A percentile compares a stretch with the other conserved stretches of the same genome.
These are phyloP conservation scores for Watsonalla cultraria DNA, from an alignment of 2,888 invertebrate genomes.

Conservation along the genomic window DNA sequence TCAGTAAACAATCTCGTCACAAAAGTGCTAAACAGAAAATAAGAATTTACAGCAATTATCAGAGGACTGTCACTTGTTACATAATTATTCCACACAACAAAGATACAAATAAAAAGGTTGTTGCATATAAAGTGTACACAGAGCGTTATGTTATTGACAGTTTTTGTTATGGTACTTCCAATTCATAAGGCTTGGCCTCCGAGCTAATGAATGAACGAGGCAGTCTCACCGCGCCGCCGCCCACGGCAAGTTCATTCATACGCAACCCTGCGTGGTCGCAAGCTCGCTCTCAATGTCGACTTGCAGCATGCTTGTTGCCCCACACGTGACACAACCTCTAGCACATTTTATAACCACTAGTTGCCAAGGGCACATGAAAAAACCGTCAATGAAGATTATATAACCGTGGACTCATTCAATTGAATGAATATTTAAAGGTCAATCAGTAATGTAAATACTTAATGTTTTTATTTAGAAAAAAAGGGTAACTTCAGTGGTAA, in stretches of 20 bases:
- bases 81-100: background rate
- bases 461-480: too few species aligned
- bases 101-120: conserved; percentile 8
- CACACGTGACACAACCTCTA: conserved; percentile 21
- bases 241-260: conserved; percentile 73
- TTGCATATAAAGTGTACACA: conserved; percentile 24
- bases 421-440: too few species aligned
- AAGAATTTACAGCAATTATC: too few species aligned
- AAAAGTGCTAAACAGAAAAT: too few species aligned
- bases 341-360: conserved; percentile 6
- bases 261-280: conserved; percentile 61
- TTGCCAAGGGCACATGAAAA: conserved; percentile 4
- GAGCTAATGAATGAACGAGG: conserved; percentile 72
- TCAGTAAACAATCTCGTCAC: too few species aligned
- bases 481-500: too few species aligned
- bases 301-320: conserved; percentile 26
- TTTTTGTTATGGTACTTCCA: conserved; percentile 62
- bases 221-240: conserved; percentile 49
- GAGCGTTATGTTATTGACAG: conserved; percentile 53
- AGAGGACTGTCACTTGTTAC: too few species aligned
- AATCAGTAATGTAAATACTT: too few species aligned
- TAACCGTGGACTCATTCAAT: too few species aligned
- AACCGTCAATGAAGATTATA: background rate
- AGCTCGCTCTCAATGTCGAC: conserved; percentile 53
- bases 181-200: conserved; percentile 73